A percentile compares a stretch with the other conserved stretches of the same genome.
Evolutionary conservation across 2,888 invertebrate species (phyloP).

Genomic region (Nemoura dubitans): DNA sequence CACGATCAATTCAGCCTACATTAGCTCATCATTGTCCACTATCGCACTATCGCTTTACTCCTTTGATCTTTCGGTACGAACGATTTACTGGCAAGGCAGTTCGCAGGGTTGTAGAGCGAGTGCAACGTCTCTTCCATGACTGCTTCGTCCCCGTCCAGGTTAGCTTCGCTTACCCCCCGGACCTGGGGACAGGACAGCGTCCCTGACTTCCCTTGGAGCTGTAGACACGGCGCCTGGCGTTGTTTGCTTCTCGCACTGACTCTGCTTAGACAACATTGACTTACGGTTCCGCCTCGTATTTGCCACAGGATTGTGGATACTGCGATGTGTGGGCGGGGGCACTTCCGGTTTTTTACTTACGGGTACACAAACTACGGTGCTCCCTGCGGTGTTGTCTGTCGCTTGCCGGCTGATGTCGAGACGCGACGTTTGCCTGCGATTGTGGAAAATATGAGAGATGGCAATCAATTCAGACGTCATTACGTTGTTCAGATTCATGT

Average conservation of each 20-base stretch:
- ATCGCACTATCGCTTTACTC: background rate
- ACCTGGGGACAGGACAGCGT: background rate
- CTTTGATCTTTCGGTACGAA: background rate
- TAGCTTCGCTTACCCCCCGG: background rate
- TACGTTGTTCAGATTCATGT: slow-evolving; percentile 22
- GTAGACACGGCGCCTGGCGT: background rate
- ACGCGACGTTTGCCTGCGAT: background rate
- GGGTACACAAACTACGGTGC: background rate
- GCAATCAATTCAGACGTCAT: slow-evolving; percentile 25
- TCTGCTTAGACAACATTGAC: slow-evolving; percentile 40
- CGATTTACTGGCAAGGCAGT: background rate
- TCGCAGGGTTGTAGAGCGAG: no score
- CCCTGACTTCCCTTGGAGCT: background rate
- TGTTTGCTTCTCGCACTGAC: slow-evolving; percentile 34
- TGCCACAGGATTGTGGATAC: slow-evolving; percentile 19
- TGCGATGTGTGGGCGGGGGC: slow-evolving; percentile 13
- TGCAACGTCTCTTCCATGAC: no score
- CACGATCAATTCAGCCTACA: background rate
- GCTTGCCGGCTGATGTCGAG: background rate
- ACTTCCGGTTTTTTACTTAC: slow-evolving; percentile 28
- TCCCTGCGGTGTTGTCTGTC: background rate
- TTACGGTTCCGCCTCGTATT: slow-evolving; percentile 39
- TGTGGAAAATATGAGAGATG: slow-evolving; percentile 29
- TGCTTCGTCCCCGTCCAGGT: no score
- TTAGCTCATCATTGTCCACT: background rate